Base-by-base conservation (phyloP, 2,888 invertebrate genomes). In the Cantharis rufa region DNA sequence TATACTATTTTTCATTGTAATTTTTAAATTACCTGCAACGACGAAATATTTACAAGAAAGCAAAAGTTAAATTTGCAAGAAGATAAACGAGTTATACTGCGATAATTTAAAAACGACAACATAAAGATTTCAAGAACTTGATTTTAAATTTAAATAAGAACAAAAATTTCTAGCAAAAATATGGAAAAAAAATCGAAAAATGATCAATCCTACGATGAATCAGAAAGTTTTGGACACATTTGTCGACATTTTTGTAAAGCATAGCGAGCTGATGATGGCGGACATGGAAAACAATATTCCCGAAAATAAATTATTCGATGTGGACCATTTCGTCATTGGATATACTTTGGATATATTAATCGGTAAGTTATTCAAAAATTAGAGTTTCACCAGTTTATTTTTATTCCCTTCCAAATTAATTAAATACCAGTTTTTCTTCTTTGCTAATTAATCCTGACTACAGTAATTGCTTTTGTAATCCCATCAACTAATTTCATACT, bases 261-360 rank as follows among this genome's bases (percentile, higher is more conserved):
- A 63, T 7, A 3, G n/a, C 10, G 63, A 63, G 3, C 3, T 63
- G 11, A 63, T 63, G 63, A 9, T 63, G 3, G 9, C 16, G 18
- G 16, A 16, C 3, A 10, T 63, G 15, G 7, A 63, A 63, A 63
- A 63, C 9, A 1, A 27, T 10, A 28, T 28, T 28, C 11, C 28
- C 1, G 28, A 28, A 28, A 28, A 28, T 28, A 28, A 16, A 16
- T 2, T 16, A 16, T 16, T 16, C 16, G 90, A 93, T 81, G 87
- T 91, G 11, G 91, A 89, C 82, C 89, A 90, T 77, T 89, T 89
- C 79, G 85, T 92, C 28, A 90, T 91, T 0, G 88, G 89, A 5
- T 92, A 92, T 83, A 90, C 91, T 82, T 85, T 92, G 81, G 92
- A 92, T 83, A 90, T 92, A 78, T 91, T 92, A 27, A 92, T 91